Evolutionary conservation across 1,140 invertebrate species (phyloP).

Genomic region (Rhyacophila brunnea): DNA sequence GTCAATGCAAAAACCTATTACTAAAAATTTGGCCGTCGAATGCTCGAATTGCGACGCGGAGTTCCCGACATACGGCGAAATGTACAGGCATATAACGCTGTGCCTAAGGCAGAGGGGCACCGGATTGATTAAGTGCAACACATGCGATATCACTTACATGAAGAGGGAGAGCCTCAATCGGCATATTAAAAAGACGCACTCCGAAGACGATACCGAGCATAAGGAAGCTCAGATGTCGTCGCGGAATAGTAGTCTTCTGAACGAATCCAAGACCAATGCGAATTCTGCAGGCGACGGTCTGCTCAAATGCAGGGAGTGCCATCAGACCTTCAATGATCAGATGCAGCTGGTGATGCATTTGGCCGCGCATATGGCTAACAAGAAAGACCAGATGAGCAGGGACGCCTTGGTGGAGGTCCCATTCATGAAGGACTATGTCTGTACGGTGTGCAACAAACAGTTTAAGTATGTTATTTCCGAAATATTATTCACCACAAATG

Average conservation of each 20-base stretch:
- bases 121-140: slow-evolving; percentile 17
- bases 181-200: slow-evolving; percentile 27
- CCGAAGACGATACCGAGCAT: slow-evolving; percentile 2
- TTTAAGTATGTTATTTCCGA: slow-evolving; percentile 28
- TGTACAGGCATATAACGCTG: slow-evolving; percentile 26
- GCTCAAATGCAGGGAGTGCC: slow-evolving; percentile 46
- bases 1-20: background rate
- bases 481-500: too few species aligned
- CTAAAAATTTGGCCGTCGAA: slow-evolving; percentile 7
- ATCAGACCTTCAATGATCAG: slow-evolving; percentile 40
- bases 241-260: background rate
- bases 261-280: background rate
- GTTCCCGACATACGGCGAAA: slow-evolving; percentile 17
- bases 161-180: slow-evolving; percentile 15
- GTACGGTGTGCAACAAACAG: slow-evolving; percentile 26
- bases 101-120: slow-evolving; percentile 14
- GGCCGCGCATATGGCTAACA: slow-evolving; percentile 47
- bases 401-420: background rate
- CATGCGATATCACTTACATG: slow-evolving; percentile 22
- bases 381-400: slow-evolving; percentile 35
- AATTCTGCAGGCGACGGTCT: background rate
- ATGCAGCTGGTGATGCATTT: slow-evolving; percentile 45
- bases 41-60: slow-evolving; percentile 27
- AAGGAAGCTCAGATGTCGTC: background rate
- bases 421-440: slow-evolving; percentile 9